Evolutionary conservation across 2,797 vertebrate species (phyloP).

Genomic region (Oryzias dopingdopingensis): DNA sequence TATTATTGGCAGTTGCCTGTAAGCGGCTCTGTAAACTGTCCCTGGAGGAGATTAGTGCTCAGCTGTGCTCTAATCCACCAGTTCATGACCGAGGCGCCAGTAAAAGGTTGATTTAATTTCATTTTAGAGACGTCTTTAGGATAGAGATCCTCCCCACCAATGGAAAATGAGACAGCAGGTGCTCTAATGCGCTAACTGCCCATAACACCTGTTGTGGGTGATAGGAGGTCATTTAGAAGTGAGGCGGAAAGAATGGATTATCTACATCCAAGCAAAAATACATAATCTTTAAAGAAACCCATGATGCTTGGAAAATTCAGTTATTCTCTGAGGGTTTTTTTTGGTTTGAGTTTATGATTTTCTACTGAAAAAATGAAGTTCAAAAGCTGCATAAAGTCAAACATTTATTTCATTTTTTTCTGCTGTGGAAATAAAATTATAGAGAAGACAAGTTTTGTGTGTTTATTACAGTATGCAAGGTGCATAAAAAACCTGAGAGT

Average conservation of each 20-base stretch:
- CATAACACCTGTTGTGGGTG: background rate
- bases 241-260: background rate
- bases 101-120: conserved; percentile 5
- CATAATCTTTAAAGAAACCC: background rate
- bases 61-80: conserved; percentile 7
- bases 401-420: too few species aligned
- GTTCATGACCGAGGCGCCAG: background rate
- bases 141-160: background rate
- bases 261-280: background rate
- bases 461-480: too few species aligned
- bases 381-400: background rate
- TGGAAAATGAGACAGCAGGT: background rate
- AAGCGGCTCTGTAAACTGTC: background rate
- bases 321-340: background rate
- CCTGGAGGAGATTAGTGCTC: background rate
- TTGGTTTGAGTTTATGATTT: background rate
- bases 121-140: conserved; percentile 5
- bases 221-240: background rate
- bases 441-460: too few species aligned
- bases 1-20: conserved; percentile 1
- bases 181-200: conserved; percentile 1
- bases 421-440: too few species aligned
- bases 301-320: background rate
- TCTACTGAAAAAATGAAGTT: background rate
- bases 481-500: too few species aligned